A percentile compares a stretch with the other conserved stretches of the same genome.
These are phyloP conservation scores for Acanthococcus lagerstroemiae DNA, from an alignment of 2,888 invertebrate species.

Conservation along the genomic window DNA sequence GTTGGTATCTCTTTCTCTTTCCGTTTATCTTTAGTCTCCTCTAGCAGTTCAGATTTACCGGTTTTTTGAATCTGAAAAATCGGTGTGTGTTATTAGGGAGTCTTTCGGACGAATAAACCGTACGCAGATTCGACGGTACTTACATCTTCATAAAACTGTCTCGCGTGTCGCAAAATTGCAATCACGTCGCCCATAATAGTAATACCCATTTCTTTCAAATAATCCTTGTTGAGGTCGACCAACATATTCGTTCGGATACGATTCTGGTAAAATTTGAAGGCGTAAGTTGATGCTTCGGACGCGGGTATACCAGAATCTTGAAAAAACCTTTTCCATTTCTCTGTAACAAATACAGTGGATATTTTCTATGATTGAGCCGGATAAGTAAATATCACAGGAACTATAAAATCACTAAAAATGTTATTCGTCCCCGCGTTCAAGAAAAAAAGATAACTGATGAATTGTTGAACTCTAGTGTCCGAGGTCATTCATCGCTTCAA, in stretches of 20 bases:
- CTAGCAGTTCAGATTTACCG: conserved; percentile 9
- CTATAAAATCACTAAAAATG: too few species aligned
- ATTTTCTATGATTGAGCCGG: too few species aligned
- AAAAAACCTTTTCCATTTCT: conserved; percentile 78
- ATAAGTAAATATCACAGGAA: too few species aligned
- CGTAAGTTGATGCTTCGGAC: conserved; percentile 69
- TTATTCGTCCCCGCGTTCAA: too few species aligned
- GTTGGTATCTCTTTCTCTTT: conserved; percentile 14
- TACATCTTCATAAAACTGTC: conserved; percentile 47
- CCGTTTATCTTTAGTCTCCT: conserved; percentile 7
- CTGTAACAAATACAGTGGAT: too few species aligned
- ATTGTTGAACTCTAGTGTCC: too few species aligned
- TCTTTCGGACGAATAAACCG: neutral
- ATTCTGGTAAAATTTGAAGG: conserved; percentile 75
- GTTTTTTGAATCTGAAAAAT: conserved; percentile 13
- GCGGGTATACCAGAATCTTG: conserved; percentile 71
- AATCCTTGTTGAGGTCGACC: conserved; percentile 74
- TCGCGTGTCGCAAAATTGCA: conserved; percentile 54
- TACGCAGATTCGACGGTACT: conserved; percentile 9
- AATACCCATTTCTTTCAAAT: conserved; percentile 80
- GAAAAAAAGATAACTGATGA: too few species aligned
- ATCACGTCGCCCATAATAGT: conserved; percentile 56
- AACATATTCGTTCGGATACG: conserved; percentile 79
- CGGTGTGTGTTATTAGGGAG: neutral
- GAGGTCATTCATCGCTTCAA: too few species aligned